Conservation (phyloP, 2,888 invertebrate species). For the Eupithecia tripunctaria region DNA sequence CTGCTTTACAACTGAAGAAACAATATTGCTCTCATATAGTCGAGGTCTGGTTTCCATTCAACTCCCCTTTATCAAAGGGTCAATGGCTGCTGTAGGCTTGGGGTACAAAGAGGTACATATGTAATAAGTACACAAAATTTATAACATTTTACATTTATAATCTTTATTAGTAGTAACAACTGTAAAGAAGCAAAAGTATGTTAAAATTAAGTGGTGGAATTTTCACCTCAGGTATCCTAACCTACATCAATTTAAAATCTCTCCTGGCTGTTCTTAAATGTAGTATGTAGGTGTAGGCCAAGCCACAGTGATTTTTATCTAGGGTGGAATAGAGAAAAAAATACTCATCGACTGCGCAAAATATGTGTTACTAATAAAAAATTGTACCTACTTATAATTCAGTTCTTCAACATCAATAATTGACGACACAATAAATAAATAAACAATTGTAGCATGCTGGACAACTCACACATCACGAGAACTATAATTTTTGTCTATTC, state of each 20-base stretch:
- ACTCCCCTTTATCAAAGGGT: slow-evolving; percentile 87
- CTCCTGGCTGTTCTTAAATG: neutral
- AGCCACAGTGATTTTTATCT: too few relatives aligned
- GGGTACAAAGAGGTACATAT: slow-evolving; percentile 79
- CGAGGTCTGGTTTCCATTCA: slow-evolving; percentile 90
- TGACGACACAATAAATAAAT: neutral
- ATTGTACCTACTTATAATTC: neutral
- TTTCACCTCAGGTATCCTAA: too few relatives aligned
- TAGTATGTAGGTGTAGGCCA: too few relatives aligned
- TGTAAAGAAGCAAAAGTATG: neutral
- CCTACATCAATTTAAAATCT: neutral
- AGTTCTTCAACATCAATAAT: neutral
- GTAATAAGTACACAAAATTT: slow-evolving; percentile 53
- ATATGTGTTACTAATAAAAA: too few relatives aligned
- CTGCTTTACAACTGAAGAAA: slow-evolving; percentile 93
- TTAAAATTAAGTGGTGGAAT: too few relatives aligned
- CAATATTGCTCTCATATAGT: slow-evolving; percentile 92
- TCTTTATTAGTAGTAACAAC: neutral
- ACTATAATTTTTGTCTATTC: too few relatives aligned
- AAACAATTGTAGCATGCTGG: too few relatives aligned
- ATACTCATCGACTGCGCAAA: neutral
- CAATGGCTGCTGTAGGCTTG: slow-evolving; percentile 94
- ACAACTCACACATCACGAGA: too few relatives aligned
- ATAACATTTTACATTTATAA: neutral
- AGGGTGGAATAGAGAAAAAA: too few relatives aligned